A percentile compares a stretch with the other conserved stretches of the same genome.
phyloP scores from a whole-genome alignment of 2,797 vertebrate genomes.

The Pangasius larnaudii region DNA sequence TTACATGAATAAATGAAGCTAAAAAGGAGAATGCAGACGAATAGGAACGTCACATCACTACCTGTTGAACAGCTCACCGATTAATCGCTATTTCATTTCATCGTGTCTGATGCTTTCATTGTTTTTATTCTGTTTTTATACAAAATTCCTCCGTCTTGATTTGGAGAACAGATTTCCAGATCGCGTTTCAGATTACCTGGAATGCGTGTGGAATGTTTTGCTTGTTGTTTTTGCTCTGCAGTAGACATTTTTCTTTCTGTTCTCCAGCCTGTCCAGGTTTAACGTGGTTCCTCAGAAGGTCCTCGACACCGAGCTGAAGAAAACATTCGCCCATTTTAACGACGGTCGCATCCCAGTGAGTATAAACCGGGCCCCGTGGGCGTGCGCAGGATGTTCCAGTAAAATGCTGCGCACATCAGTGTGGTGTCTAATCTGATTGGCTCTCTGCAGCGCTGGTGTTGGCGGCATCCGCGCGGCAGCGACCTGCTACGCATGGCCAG shows the following conservation, averaged over 20 bases:
- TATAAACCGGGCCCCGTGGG: background rate
- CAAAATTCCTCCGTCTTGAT: background rate
- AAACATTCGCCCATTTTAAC: constrained; percentile 87
- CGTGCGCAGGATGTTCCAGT: background rate
- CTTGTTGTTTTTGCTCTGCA: background rate
- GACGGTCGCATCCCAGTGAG: constrained; percentile 88
- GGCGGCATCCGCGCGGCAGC: constrained; percentile 86
- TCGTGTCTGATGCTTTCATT: background rate
- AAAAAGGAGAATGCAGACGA: background rate
- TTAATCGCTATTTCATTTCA: background rate
- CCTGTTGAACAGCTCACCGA: background rate
- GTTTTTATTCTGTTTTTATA: background rate
- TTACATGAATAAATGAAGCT: background rate
- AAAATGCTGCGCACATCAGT: background rate
- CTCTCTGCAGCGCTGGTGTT: constrained; percentile 83
- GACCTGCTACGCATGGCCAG: constrained; percentile 86
- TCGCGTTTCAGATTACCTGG: background rate
- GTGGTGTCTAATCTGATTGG: background rate
- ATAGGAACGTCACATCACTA: background rate
- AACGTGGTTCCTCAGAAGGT: constrained; percentile 85
- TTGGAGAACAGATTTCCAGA: background rate
- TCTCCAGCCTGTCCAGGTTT: constrained; percentile 81
- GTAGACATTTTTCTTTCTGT: background rate
- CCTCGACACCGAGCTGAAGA: constrained; percentile 89
- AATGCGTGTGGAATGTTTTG: background rate